A percentile compares a stretch with the other conserved stretches of the same genome.
These are phyloP conservation scores for Scelioninae gen. 1 DNA, from an alignment of 2,888 invertebrate species.

Conservation along the genomic window DNA sequence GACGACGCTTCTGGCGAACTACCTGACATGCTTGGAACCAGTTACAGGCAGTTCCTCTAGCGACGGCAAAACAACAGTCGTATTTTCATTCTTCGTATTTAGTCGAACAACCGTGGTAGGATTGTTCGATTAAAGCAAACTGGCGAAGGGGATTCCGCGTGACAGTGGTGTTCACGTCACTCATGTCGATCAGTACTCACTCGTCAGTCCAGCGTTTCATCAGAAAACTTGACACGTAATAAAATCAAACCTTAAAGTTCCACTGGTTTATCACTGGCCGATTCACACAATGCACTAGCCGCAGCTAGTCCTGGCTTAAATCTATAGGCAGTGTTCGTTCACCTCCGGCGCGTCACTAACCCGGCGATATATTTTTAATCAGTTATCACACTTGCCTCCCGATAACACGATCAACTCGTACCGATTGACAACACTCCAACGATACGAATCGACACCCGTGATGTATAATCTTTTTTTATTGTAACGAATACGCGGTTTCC, in stretches of 20 bases:
- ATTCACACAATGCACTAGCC: slow-evolving; percentile 1
- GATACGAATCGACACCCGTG: slow-evolving; percentile 15
- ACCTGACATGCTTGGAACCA: slow-evolving; percentile 73
- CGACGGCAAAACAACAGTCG: slow-evolving; percentile 69
- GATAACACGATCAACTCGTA: not conserved
- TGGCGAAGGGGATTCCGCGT: not conserved
- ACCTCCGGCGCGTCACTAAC: slow-evolving; percentile 7
- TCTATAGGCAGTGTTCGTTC: slow-evolving; percentile 14
- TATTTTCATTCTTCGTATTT: slow-evolving; percentile 70
- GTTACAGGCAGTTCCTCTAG: slow-evolving; percentile 61
- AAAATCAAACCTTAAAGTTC: slow-evolving; percentile 1
- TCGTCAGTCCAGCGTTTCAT: slow-evolving; percentile 18
- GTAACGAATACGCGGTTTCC: slow-evolving; percentile 28
- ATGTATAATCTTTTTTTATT: slow-evolving; percentile 27
- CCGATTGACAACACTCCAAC: slow-evolving; percentile 18
- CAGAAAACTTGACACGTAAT: not conserved
- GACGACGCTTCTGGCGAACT: slow-evolving; percentile 73
- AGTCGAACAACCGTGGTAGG: too few relatives aligned
- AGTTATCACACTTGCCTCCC: slow-evolving; percentile 14
- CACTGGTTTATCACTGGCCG: slow-evolving; percentile 33
- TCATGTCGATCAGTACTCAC: slow-evolving; percentile 29
- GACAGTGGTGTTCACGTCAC: not conserved
- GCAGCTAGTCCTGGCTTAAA: slow-evolving; percentile 5
- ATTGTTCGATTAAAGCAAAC: too few relatives aligned
- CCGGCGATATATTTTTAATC: slow-evolving; percentile 11